Conservation (phyloP, 2,888 invertebrate species). For the Osmoderma eremita region DNA sequence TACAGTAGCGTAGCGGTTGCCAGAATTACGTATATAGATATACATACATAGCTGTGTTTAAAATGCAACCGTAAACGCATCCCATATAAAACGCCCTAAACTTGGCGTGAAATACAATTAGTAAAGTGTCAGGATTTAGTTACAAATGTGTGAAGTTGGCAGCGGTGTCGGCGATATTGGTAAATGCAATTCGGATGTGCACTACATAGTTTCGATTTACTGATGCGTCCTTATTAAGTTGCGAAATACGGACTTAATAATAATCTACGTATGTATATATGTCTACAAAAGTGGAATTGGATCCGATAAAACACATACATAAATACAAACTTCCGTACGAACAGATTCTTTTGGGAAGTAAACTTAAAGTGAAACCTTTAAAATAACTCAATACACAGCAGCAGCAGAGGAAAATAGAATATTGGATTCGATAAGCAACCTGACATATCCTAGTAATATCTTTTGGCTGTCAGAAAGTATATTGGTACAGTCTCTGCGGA, state of each 20-base stretch:
- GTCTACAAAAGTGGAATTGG: too few species aligned
- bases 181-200: constrained; percentile 28
- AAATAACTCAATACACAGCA: constrained; percentile 2
- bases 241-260: not conserved
- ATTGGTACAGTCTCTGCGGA: constrained; percentile 48
- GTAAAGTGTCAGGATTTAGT: constrained; percentile 43
- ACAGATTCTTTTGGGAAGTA: too few species aligned
- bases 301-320: too few species aligned
- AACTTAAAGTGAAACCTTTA: not conserved
- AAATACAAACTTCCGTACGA: too few species aligned
- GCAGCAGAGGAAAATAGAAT: constrained; percentile 34
- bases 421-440: constrained; percentile 49
- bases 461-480: constrained; percentile 50
- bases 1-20: not conserved
- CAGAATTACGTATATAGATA: constrained; percentile 14
- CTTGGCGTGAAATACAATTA: constrained; percentile 43
- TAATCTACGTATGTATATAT: not conserved
- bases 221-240: not conserved
- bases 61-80: constrained; percentile 39
- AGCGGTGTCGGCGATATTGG: constrained; percentile 30
- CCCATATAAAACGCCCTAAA: constrained; percentile 37
- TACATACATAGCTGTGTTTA: constrained; percentile 36
- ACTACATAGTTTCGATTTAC: constrained; percentile 6
- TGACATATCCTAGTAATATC: constrained; percentile 48
- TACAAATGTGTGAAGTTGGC: constrained; percentile 47